Evolutionary conservation across 2,113 vertebrate genomes (phyloP).

Genomic region (Xyliphius kryptos): DNA sequence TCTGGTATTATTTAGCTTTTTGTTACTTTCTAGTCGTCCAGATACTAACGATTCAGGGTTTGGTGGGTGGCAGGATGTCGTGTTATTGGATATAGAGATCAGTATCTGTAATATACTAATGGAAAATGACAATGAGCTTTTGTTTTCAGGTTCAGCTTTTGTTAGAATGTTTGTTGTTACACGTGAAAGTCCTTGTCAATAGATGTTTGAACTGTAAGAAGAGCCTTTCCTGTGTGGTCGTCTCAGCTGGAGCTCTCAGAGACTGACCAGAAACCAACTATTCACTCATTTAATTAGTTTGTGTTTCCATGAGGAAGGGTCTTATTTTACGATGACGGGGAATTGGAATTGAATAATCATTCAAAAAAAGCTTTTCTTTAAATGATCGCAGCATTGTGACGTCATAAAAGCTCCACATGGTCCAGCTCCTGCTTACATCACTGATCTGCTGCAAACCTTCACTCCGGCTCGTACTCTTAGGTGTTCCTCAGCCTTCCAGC

Average conservation of each 20-base stretch:
- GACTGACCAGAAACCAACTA: not conserved
- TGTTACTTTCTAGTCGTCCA: too few relatives aligned
- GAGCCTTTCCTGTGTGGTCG: slow-evolving; percentile 15
- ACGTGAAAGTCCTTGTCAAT: not conserved
- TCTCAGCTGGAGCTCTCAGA: not conserved
- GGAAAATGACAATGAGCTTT: not conserved
- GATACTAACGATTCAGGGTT: not conserved
- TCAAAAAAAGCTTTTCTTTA: not conserved
- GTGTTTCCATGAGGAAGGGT: not conserved
- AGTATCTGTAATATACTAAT: slow-evolving; percentile 11
- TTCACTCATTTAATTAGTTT: not conserved
- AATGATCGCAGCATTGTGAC: not conserved
- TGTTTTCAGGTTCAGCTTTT: not conserved
- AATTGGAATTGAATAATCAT: not conserved
- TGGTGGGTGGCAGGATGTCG: not conserved
- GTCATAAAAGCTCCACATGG: too few relatives aligned
- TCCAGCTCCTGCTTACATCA: too few relatives aligned
- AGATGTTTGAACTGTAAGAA: not conserved
- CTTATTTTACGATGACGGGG: too few relatives aligned
- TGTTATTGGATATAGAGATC: not conserved
- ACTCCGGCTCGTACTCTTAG: too few relatives aligned
- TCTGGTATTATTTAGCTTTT: too few relatives aligned
- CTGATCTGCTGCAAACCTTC: too few relatives aligned
- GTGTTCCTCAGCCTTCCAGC: too few relatives aligned
- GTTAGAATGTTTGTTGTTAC: not conserved